Evolutionary conservation across 2,888 invertebrate genomes (phyloP).

Genomic region (Hirtodrosophila histrioides): DNA sequence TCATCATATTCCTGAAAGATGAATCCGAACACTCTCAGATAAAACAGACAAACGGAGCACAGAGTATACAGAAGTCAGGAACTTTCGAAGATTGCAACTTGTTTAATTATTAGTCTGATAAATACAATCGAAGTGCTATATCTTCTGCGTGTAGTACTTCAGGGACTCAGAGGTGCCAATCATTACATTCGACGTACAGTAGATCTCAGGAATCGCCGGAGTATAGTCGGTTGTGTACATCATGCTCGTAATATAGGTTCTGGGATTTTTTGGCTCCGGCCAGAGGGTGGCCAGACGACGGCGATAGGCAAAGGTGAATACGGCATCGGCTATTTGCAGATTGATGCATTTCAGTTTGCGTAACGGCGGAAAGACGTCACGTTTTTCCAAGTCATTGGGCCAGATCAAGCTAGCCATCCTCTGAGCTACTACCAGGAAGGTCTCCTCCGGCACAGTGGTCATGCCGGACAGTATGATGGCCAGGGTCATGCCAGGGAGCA

Average conservation of each 20-base stretch:
- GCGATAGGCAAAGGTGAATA: slow-evolving; percentile 55
- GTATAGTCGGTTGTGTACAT: slow-evolving; percentile 24
- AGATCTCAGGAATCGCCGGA: not conserved
- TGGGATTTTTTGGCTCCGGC: slow-evolving; percentile 58
- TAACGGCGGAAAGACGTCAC: slow-evolving; percentile 60
- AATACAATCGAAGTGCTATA: slow-evolving; percentile 16
- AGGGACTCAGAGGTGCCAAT: slow-evolving; percentile 53
- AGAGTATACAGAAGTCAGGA: too few species aligned
- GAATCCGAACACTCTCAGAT: too few species aligned
- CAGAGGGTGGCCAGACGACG: slow-evolving; percentile 56
- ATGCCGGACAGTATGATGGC: slow-evolving; percentile 63
- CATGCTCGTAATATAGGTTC: slow-evolving; percentile 39
- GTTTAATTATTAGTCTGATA: slow-evolving; percentile 25
- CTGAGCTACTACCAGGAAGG: slow-evolving; percentile 60
- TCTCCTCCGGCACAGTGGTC: slow-evolving; percentile 56
- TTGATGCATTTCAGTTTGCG: slow-evolving; percentile 52
- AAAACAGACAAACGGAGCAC: too few species aligned
- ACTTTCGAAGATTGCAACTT: not conserved
- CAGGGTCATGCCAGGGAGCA: slow-evolving; percentile 48
- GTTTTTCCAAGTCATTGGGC: slow-evolving; percentile 54
- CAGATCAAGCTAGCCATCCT: slow-evolving; percentile 54
- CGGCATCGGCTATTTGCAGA: slow-evolving; percentile 49
- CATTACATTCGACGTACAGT: slow-evolving; percentile 24
- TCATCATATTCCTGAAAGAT: too few species aligned
- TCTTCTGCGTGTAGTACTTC: slow-evolving; percentile 30